Evolutionary conservation across 2,113 vertebrate genomes (phyloP).

Genomic region (Chaenocephalus aceratus): DNA sequence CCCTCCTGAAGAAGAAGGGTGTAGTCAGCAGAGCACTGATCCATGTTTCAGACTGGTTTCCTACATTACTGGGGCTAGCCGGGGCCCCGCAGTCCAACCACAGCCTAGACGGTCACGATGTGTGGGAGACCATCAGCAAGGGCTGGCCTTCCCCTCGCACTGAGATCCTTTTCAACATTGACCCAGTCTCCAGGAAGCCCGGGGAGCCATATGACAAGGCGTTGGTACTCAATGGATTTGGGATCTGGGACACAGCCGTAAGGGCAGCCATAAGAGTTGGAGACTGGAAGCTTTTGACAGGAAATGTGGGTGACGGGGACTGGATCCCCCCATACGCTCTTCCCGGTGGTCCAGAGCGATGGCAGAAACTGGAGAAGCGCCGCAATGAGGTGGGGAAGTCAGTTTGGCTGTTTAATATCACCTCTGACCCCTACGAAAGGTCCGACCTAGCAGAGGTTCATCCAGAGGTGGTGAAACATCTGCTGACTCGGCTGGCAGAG

Average conservation of each 20-base stretch:
- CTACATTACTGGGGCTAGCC: conserved; percentile 89
- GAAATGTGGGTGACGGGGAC: conserved; percentile 92
- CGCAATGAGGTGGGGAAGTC: conserved; percentile 87
- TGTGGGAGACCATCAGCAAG: conserved; percentile 92
- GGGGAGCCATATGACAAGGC: conserved; percentile 87
- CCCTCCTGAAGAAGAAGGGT: conserved; percentile 89
- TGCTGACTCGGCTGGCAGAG: conserved; percentile 87
- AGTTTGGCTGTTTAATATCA: conserved; percentile 94
- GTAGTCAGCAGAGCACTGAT: conserved; percentile 89
- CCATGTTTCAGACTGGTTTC: conserved; percentile 96
- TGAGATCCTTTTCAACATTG: conserved; percentile 96
- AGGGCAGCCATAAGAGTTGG: conserved; percentile 90
- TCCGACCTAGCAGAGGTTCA: conserved; percentile 86
- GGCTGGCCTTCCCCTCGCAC: conserved; percentile 87
- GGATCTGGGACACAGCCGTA: conserved; percentile 95
- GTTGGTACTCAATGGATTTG: conserved; percentile 87
- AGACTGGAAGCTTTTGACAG: conserved; percentile 94
- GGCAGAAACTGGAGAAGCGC: conserved; percentile 88
- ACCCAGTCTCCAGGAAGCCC: conserved; percentile 92
- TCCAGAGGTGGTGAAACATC: conserved; percentile 89
- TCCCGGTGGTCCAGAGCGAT: conserved; percentile 81
- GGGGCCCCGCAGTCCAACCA: conserved; percentile 83
- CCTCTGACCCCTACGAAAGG: conserved; percentile 91
- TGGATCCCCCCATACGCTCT: conserved; percentile 92
- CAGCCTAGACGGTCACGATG: conserved; percentile 89